Conservation (phyloP, 2,888 invertebrate species). For the Aricia artaxerxes region DNA sequence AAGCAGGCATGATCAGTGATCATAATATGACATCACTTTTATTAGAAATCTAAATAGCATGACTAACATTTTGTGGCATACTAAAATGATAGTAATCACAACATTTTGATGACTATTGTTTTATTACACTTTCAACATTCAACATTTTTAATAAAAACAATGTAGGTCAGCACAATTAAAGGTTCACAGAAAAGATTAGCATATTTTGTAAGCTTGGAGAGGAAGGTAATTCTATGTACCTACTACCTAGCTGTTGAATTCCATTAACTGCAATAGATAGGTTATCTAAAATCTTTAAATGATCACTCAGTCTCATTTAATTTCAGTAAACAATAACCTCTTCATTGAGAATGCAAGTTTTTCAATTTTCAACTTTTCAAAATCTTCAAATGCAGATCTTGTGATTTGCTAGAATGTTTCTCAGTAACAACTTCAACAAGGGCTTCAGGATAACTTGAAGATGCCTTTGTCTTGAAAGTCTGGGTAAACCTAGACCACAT, state of each 20-base stretch:
- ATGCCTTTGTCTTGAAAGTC: not conserved
- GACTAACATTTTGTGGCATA: not conserved
- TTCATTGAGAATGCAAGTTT: too few species aligned
- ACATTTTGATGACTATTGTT: not conserved
- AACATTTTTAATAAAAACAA: not conserved
- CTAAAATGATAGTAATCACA: not conserved
- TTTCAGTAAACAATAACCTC: not conserved
- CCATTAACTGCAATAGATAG: not conserved
- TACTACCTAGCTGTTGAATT: not conserved
- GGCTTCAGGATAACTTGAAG: not conserved
- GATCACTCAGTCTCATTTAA: not conserved
- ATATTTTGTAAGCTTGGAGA: not conserved
- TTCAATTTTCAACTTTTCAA: not conserved
- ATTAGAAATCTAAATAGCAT: not conserved
- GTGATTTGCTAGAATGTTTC: not conserved
- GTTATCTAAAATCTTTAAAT: not conserved
- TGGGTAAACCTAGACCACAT: not conserved
- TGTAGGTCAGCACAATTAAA: not conserved
- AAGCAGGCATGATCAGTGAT: not conserved
- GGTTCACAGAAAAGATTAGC: not conserved
- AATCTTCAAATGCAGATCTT: not conserved
- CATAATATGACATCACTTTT: conserved; percentile 6
- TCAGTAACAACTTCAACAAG: not conserved
- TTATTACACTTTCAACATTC: not conserved
- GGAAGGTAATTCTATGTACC: not conserved